These are phyloP conservation scores for Notechis scutatus DNA, from an alignment of 2,113 vertebrate species.

Conservation along the genomic window DNA sequence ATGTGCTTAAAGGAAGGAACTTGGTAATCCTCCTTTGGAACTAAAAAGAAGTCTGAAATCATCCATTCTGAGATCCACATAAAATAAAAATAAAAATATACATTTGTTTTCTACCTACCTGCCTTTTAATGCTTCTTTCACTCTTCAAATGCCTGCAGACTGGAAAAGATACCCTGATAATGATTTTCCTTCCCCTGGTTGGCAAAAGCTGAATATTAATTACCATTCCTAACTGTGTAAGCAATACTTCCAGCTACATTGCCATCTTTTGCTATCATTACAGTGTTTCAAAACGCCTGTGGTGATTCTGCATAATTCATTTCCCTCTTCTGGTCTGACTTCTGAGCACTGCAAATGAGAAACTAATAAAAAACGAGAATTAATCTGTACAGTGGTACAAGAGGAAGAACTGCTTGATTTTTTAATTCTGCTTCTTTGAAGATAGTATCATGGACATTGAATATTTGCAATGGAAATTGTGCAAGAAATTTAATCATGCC, in stretches of 20 bases:
- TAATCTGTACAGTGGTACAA: background rate
- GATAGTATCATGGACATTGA: background rate
- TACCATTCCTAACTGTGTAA: slow-evolving; percentile 6
- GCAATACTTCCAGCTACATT: background rate
- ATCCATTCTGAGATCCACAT: background rate
- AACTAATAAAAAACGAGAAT: background rate
- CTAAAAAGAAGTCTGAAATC: background rate
- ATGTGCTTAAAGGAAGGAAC: background rate
- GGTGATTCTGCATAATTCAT: slow-evolving; percentile 15
- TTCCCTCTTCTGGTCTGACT: background rate
- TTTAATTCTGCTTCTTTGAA: slow-evolving; percentile 14
- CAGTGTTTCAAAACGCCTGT: background rate
- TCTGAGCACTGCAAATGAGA: background rate
- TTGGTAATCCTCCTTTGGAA: background rate
- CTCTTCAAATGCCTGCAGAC: background rate
- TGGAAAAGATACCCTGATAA: background rate
- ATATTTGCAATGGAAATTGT: background rate
- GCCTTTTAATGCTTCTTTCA: background rate
- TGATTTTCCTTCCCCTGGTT: background rate
- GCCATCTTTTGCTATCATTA: background rate
- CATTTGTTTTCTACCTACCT: background rate
- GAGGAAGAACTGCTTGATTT: slow-evolving; percentile 9
- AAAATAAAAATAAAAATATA: background rate
- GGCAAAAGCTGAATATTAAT: slow-evolving; percentile 18
- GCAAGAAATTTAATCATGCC: background rate